Evolutionary conservation across 2,113 vertebrate genomes (phyloP).

Genomic region (Tiliqua scincoides): DNA sequence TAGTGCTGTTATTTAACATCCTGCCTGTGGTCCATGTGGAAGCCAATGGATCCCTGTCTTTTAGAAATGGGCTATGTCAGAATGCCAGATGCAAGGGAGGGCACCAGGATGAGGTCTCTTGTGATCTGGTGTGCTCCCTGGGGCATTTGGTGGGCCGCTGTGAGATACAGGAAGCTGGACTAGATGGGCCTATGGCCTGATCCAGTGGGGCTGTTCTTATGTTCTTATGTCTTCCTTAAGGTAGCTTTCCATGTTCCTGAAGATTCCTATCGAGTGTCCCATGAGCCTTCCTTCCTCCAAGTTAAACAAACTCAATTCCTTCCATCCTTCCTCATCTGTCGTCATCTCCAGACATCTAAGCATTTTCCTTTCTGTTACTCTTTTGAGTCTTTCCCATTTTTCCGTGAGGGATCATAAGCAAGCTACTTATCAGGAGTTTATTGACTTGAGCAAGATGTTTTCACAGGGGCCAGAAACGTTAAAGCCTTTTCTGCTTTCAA

Average conservation of each 20-base stretch:
- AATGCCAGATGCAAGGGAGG: no score
- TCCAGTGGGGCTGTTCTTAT: no score
- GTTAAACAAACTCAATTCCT: neutral
- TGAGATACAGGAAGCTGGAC: no score
- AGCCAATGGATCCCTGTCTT: neutral
- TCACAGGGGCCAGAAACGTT: neutral
- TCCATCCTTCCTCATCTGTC: no score
- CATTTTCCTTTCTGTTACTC: neutral
- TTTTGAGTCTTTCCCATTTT: neutral
- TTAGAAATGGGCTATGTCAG: no score
- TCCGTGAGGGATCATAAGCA: neutral
- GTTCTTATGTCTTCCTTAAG: no score
- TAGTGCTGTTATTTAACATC: neutral
- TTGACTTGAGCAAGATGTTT: neutral
- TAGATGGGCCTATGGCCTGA: no score
- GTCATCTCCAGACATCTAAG: neutral
- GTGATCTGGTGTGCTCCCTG: no score
- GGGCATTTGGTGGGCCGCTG: no score
- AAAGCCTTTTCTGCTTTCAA: neutral
- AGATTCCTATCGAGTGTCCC: neutral
- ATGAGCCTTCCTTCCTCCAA: no score
- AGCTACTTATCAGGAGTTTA: neutral
- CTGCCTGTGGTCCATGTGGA: neutral
- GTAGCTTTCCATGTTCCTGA: neutral
- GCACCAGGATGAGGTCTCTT: no score